Conservation (phyloP, 2,113 vertebrate species). For the Cettia cetti region DNA sequence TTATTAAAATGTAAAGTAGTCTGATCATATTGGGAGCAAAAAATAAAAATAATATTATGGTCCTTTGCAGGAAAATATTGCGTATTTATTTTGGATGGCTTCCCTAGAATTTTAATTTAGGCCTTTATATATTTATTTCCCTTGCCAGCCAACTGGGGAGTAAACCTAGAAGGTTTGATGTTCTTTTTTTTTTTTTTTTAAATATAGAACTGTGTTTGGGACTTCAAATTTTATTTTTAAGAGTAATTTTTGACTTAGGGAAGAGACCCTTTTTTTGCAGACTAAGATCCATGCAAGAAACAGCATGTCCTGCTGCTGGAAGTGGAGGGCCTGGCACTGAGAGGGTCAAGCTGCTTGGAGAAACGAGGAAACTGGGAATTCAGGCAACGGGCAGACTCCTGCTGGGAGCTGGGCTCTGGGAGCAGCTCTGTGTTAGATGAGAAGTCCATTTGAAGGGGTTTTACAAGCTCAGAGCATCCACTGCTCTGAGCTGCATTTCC, state of each 20-base stretch:
- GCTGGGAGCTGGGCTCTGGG: not conserved
- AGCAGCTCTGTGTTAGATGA: not conserved
- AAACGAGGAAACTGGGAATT: not conserved
- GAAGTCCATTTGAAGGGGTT: not conserved
- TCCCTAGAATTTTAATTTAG: slow-evolving; percentile 67
- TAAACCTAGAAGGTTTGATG: not conserved
- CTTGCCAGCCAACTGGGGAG: not conserved
- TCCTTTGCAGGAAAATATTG: slow-evolving; percentile 49
- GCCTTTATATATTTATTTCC: slow-evolving; percentile 44
- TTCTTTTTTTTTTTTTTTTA: not conserved
- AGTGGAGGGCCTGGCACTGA: not conserved
- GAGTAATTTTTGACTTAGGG: slow-evolving; percentile 43
- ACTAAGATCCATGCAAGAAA: not conserved
- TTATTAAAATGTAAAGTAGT: slow-evolving; percentile 77
- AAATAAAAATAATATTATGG: slow-evolving; percentile 64
- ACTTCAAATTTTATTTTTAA: slow-evolving; percentile 57
- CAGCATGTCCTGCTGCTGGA: not conserved
- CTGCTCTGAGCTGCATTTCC: not conserved
- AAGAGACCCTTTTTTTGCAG: not conserved
- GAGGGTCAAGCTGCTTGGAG: not conserved
- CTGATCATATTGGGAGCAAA: slow-evolving; percentile 26
- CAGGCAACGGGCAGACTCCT: not conserved
- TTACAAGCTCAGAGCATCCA: not conserved
- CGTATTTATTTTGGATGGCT: slow-evolving; percentile 72
- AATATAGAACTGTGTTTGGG: not conserved